Conservation (phyloP, 2,113 vertebrate genomes). For the Poeciliopsis occidentalis region DNA sequence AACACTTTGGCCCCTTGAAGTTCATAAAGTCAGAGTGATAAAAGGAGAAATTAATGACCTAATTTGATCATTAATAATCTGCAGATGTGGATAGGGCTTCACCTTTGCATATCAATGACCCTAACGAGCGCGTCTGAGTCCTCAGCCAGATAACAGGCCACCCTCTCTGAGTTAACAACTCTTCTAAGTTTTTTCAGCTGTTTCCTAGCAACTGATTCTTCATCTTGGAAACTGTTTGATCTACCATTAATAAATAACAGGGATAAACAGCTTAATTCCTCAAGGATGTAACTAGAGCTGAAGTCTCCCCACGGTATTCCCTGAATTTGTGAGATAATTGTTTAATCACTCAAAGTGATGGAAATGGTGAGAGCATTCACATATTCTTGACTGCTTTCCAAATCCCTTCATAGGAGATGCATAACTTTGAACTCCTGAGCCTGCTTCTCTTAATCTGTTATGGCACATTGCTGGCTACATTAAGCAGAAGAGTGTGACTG, state of each 20-base stretch:
- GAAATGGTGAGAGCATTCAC: too few species aligned
- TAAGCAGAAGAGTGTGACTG: too few species aligned
- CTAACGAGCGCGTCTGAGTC: too few species aligned
- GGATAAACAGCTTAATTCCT: conserved; percentile 68
- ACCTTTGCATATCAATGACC: neutral
- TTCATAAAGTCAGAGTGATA: conserved; percentile 57
- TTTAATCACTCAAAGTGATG: too few species aligned
- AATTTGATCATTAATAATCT: neutral
- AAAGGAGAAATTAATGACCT: conserved; percentile 24
- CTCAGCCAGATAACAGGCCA: too few species aligned
- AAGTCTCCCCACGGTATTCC: conserved; percentile 46
- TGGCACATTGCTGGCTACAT: too few species aligned
- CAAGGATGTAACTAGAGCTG: conserved; percentile 40
- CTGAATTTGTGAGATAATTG: too few species aligned
- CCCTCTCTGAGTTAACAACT: conserved; percentile 38
- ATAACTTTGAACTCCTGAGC: too few species aligned
- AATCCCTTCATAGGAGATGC: too few species aligned
- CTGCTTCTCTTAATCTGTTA: too few species aligned
- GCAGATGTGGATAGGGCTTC: neutral
- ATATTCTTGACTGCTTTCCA: too few species aligned
- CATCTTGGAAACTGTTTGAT: conserved; percentile 59
- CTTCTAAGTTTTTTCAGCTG: conserved; percentile 42
- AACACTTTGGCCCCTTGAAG: conserved; percentile 67
- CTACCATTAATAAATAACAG: conserved; percentile 70
- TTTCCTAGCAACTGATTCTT: conserved; percentile 67